Evolutionary conservation across 2,113 vertebrate species (phyloP), one percentile per base, ranked within the genome.

Genomic region (Mustela lutreola): DNA sequence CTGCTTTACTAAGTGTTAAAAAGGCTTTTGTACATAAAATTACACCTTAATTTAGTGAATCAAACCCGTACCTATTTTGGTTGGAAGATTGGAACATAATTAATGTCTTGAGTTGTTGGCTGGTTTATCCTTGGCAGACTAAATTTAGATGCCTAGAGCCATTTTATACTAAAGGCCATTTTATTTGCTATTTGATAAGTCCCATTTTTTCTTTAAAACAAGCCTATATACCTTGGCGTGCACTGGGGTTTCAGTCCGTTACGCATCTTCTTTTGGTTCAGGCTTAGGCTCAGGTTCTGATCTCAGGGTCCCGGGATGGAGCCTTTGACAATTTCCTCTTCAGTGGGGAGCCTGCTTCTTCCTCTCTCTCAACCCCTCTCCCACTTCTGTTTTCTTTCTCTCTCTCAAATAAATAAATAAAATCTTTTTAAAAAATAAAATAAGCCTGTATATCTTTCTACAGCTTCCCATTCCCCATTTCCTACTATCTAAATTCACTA

Each of bases 11-110:
- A 60, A 82, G 48, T 87, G 96, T 96, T 97, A 63, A 95, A 98
- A 97, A 96, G 73, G 65, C 67, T 97, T 97, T 97, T 95, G 87
- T 96, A 92, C 18, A 67, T 97, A 95, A 96, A 98, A 97, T 96
- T 96, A 79, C 18, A 95, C 87, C 90, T 97, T 97, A 96, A 97
- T 97, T 96, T 90, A 97, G 82, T 82, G 92, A 96, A 80, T 96
- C 91, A 94, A 98, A 92, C 63, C 8, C 48, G 84, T 90, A 85
- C 53, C 92, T 97, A 96, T 91, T 98, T 97, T 96, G 53, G 90
- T 97, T 85, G 92, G 60, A 95, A 76, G 67, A 93, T 1, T 97
- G 86, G 93, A 92, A 90, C 31, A 89, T 97, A 97, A 97, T 97
- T 94, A 97, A 84, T 95, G 76, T 97, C 94, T 90, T 94, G 28